Base-by-base conservation (phyloP, 2,797 vertebrate genomes). In the Telmatherina bonti region DNA sequence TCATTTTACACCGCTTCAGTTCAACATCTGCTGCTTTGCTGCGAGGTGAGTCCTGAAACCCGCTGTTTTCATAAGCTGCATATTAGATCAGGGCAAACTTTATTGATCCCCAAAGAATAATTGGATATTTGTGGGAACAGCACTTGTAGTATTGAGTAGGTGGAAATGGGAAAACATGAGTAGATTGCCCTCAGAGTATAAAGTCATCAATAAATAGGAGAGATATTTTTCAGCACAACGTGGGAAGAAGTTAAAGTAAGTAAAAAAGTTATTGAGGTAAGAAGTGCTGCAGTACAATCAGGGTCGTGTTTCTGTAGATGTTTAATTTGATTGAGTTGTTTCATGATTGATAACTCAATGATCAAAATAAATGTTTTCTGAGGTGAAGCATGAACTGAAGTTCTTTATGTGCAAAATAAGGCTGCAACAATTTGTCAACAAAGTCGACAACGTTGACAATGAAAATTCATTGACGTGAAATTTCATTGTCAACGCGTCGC, bases 51-150 rank as follows among this genome's bases (percentile, higher is more conserved):
- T 45, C 7, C 15, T 45, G 43, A 45, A 41, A 45, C 7, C 43
- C 8, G 43, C 26, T 11, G 2, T 60, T 38, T 35, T 24, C 49
- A 35, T 1, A 47, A 29, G 54, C 72, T 29, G 47, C 57, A 51
- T 27, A 85, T 82, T 62, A 60, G 68, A 86, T 80, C 64, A 65
- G 52, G 77, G 63, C 33, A 79, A 72, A 68, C 58, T 56, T 20
- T 69, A 89, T 85, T 65, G 74, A 85, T 86, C 76, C 68, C 70
- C 2, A 56, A 73, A 51, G 84, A 83, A 64, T 45, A 20, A 45
- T 18, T 45, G 43, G 7, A n/a, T 45, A 45, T 45, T 45, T 8
- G 18, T 45, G 43, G 43, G 43, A n/a, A 18, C 18, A 45, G 43
- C 43, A 45, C 36, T 36, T 36, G 0, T 4, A 41, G 16, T 5